Evolutionary conservation across 2,113 vertebrate genomes (phyloP).

Genomic region (Pluvianellus socialis): DNA sequence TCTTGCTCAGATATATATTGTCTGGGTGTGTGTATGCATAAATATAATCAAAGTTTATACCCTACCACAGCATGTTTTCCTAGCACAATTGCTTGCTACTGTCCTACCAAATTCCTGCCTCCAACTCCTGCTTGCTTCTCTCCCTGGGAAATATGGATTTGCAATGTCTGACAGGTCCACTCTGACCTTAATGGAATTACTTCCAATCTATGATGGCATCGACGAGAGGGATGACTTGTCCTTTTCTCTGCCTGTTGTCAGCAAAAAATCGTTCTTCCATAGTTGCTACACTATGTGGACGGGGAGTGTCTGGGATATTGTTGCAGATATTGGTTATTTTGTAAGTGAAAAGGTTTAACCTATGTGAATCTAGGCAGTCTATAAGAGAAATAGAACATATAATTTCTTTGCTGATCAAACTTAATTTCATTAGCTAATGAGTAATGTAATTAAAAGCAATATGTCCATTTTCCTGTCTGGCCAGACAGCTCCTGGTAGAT

Average conservation of each 20-base stretch:
- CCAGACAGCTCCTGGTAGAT: background rate
- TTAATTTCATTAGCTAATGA: constrained; percentile 39
- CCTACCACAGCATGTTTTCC: background rate
- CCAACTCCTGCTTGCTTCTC: background rate
- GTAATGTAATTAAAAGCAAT: constrained; percentile 31
- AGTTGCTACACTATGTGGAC: background rate
- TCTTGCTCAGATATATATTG: background rate
- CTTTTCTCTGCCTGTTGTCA: background rate
- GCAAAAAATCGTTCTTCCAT: background rate
- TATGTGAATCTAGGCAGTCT: background rate
- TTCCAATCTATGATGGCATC: background rate
- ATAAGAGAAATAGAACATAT: background rate
- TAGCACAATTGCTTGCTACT: background rate
- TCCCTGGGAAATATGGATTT: constrained; percentile 28
- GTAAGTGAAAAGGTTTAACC: background rate
- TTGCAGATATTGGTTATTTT: background rate
- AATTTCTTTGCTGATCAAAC: constrained; percentile 20
- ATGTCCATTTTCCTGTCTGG: constrained; percentile 5
- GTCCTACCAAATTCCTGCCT: background rate
- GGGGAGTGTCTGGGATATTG: background rate
- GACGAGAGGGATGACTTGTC: background rate
- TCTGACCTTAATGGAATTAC: background rate
- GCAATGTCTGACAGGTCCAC: background rate
- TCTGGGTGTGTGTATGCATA: background rate
- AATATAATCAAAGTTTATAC: background rate